Percentiles rank a stretch among this genome's conserved stretches.
Conservation (phyloP, 2,888 invertebrate species). For the Sarcophaga caerulescens region DNA sequence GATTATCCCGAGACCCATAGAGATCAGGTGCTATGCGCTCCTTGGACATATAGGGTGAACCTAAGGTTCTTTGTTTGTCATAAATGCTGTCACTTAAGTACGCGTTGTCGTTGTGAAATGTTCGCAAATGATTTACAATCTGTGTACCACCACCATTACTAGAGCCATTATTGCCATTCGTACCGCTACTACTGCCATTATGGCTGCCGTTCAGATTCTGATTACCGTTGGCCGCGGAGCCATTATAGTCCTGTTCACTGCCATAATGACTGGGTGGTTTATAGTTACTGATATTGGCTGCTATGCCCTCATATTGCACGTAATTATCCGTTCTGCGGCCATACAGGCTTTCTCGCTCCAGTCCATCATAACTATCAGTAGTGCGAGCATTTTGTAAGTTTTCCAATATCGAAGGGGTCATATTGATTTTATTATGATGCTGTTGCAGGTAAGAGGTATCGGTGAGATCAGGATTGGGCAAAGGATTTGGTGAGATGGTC, state of each 20-base stretch:
- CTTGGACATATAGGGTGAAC: slow-evolving; percentile 80
- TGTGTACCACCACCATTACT: slow-evolving; percentile 75
- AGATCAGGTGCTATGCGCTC: slow-evolving; percentile 80
- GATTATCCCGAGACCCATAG: slow-evolving; percentile 80
- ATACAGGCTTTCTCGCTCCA: slow-evolving; percentile 77
- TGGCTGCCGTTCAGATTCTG: slow-evolving; percentile 57
- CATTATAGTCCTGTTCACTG: slow-evolving; percentile 79
- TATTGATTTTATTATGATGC: slow-evolving; percentile 82
- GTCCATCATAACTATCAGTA: slow-evolving; percentile 75
- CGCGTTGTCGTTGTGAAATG: slow-evolving; percentile 79
- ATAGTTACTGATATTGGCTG: slow-evolving; percentile 72
- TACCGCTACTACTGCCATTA: slow-evolving; percentile 70
- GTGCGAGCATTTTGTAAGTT: slow-evolving; percentile 84
- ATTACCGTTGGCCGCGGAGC: slow-evolving; percentile 63
- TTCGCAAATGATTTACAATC: slow-evolving; percentile 80
- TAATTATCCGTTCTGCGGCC: slow-evolving; percentile 78
- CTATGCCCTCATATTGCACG: slow-evolving; percentile 74
- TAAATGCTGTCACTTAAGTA: slow-evolving; percentile 80
- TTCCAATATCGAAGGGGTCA: slow-evolving; percentile 83
- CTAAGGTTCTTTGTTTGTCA: slow-evolving; percentile 78
- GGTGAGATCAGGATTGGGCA: slow-evolving; percentile 90
- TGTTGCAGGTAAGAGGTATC: slow-evolving; percentile 84
- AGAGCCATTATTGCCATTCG: slow-evolving; percentile 51
- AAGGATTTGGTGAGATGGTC: slow-evolving; percentile 85
- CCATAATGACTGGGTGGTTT: slow-evolving; percentile 80